Conservation (phyloP, 2,888 invertebrate species). For the Phanerotoma sp. region DNA sequence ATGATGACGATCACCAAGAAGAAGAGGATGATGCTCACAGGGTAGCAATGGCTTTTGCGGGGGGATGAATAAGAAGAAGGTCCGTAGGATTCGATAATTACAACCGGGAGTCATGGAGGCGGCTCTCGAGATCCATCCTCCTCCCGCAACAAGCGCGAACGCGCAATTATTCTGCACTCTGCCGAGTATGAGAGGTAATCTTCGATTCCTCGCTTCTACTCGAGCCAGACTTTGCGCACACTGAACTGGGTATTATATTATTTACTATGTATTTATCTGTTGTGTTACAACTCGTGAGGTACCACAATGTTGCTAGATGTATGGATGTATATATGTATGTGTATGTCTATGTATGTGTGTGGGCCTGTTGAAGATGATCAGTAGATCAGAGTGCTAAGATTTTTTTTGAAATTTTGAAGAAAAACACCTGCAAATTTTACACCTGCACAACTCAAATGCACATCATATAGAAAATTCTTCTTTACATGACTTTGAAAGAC, state of each 20-base stretch:
- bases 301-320: too few species aligned
- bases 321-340: too few species aligned
- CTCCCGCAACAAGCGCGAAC: conserved; percentile 55
- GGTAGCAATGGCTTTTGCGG: not conserved
- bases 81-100: conserved; percentile 56
- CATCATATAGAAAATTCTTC: not conserved
- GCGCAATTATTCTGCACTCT: conserved; percentile 50
- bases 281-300: too few species aligned
- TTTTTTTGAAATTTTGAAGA: not conserved
- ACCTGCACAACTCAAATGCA: not conserved
- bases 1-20: not conserved
- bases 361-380: too few species aligned
- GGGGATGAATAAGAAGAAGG: conserved; percentile 12
- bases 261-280: too few species aligned
- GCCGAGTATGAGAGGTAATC: conserved; percentile 36
- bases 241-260: too few species aligned
- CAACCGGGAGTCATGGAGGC: conserved; percentile 56
- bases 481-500: too few species aligned
- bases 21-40: too few species aligned
- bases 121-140: conserved; percentile 52
- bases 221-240: too few species aligned
- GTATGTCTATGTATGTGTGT: too few species aligned
- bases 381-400: too few species aligned
- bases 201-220: conserved; percentile 46
- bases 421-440: conserved; percentile 9